Conservation (phyloP, 2,888 invertebrate species). For the Chalcosyrphus nemorum region DNA sequence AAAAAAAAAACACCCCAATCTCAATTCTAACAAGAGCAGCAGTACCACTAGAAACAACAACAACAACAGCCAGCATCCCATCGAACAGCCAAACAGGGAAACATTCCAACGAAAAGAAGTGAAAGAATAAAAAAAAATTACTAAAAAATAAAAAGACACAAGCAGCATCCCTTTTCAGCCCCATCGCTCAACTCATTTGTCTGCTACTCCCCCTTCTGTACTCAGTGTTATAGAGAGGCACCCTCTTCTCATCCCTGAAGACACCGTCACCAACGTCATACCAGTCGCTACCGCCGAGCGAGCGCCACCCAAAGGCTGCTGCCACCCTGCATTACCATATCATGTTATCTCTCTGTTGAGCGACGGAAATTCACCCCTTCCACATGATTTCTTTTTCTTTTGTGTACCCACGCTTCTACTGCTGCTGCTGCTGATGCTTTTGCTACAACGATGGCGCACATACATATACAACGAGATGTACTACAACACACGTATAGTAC, state of each 20-base stretch:
- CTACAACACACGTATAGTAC: slow-evolving; percentile 6
- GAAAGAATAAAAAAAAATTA: slow-evolving; percentile 13
- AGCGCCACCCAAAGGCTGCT: slow-evolving; percentile 12
- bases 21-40: slow-evolving; percentile 33
- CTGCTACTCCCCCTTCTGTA: slow-evolving; percentile 43
- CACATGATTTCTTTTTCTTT: slow-evolving; percentile 72
- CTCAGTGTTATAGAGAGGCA: slow-evolving; percentile 20
- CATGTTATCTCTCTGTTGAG: slow-evolving; percentile 72
- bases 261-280: slow-evolving; percentile 35
- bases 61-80: slow-evolving; percentile 31
- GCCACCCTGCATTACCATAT: slow-evolving; percentile 71
- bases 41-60: slow-evolving; percentile 19
- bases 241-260: slow-evolving; percentile 25
- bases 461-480: slow-evolving; percentile 20
- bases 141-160: slow-evolving; percentile 56
- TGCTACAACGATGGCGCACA: slow-evolving; percentile 31
- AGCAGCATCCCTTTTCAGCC: slow-evolving; percentile 71
- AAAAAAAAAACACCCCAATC: slow-evolving; percentile 45
- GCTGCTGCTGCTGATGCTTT: slow-evolving; percentile 16
- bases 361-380: slow-evolving; percentile 70
- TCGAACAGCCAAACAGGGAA: slow-evolving; percentile 51
- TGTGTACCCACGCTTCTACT: slow-evolving; percentile 69
- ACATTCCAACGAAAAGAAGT: slow-evolving; percentile 41
- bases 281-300: slow-evolving; percentile 19
- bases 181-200: slow-evolving; percentile 71